Base-by-base conservation (phyloP, 2,888 invertebrate species). In the Griposia aprilina region DNA sequence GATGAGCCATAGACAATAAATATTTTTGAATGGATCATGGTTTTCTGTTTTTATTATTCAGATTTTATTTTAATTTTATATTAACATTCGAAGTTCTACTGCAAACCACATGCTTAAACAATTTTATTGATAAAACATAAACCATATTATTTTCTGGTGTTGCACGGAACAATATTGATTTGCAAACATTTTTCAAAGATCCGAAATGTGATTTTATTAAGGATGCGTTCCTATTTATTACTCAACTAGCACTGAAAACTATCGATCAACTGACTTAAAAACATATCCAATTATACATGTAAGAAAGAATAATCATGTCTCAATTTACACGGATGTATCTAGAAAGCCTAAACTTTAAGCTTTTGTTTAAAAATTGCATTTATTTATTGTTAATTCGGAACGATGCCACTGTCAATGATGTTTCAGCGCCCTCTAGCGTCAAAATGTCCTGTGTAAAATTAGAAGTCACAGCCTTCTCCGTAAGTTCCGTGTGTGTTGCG, bases 401-500 rank as follows among this genome's bases (percentile, higher is more conserved):
- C 93, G 94, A 90, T 84, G 69, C 84, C 73, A 82, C 83, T 91
- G 87, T 91, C 85, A 92, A 76, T 90, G 83, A 85, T 76, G 78
- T 90, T 91, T 91, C 82, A 94, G 89, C 95, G 96, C 96, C 96
- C 94, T 95, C 97, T 96, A 91, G 90, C 88, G 96, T 85, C 85
- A 88, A 94, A 94, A 94, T 93, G 93, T 95, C 91, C 88, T 89
- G 90, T 94, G 93, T 96, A 96, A 96, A 96, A 94, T 96, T 95
- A 96, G 96, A 97, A 96, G 96, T 96, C 95, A 95, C 94, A 95
- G 96, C 95, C 95, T 95, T 96, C 30, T 36, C 96, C 93, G 95
- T 94, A 94, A 96, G 96, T 96, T 97, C 96, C 96, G 96, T 97
- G 95, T 96, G 94, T 96, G 94, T 95, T 96, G 96, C 95, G 96